Conservation (phyloP, 2,888 invertebrate genomes). For the Drosophila pegasa region DNA sequence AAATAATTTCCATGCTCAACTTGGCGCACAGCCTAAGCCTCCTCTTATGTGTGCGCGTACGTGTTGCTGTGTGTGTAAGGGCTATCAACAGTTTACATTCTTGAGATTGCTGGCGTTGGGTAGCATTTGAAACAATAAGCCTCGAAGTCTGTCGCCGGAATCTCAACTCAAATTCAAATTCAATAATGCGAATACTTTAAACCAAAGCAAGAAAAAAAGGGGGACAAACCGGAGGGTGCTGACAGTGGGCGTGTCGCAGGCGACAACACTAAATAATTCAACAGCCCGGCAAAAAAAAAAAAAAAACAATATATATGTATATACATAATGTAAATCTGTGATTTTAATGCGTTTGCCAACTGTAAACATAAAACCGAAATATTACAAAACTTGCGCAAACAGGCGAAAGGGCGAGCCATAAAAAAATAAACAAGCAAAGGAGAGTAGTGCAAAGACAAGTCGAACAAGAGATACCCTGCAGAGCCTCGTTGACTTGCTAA, state of each 20-base stretch:
- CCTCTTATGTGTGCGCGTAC: constrained; percentile 24
- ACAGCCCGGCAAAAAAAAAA: constrained; percentile 16
- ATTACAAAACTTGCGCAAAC: constrained; percentile 82
- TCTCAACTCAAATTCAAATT: constrained; percentile 58
- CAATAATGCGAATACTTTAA: constrained; percentile 70
- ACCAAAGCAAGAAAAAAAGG: not conserved
- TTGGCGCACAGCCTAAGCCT: constrained; percentile 55
- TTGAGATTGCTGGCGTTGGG: constrained; percentile 61
- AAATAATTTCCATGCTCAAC: constrained; percentile 79
- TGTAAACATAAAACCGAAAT: constrained; percentile 82
- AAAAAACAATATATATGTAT: not conserved
- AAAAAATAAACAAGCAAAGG: constrained; percentile 41
- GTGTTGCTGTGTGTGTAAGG: constrained; percentile 28
- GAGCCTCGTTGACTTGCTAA: no score
- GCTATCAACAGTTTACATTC: constrained; percentile 76
- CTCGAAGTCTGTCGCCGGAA: constrained; percentile 56
- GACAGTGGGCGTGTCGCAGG: constrained; percentile 8
- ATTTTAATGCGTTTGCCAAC: constrained; percentile 82
- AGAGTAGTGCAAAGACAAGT: not conserved
- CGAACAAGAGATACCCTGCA: constrained; percentile 1
- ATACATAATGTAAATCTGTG: constrained; percentile 76
- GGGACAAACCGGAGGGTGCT: not conserved
- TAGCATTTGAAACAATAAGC: constrained; percentile 80
- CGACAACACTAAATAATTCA: constrained; percentile 81
- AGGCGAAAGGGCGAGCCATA: constrained; percentile 48